Evolutionary conservation across 1,140 invertebrate species (phyloP).

Genomic region (Neodiprion lecontei): DNA sequence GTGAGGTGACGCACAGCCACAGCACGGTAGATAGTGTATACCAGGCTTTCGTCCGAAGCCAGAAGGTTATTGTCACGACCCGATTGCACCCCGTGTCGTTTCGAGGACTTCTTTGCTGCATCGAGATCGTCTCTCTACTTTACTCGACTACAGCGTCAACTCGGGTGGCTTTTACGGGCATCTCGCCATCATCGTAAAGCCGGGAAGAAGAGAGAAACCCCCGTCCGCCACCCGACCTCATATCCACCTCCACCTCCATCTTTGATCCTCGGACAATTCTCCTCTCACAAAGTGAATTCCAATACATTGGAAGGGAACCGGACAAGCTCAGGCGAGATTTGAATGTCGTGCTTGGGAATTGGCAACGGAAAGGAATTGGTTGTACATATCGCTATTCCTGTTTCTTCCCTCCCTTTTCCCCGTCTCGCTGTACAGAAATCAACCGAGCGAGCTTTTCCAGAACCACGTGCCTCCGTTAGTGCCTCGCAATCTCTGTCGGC

Average conservation of each 20-base stretch:
- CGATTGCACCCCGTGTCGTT: neutral
- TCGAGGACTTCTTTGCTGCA: neutral
- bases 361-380: conserved; percentile 21
- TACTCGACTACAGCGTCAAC: conserved; percentile 1
- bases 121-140: conserved; percentile 1
- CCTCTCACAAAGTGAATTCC: conserved; percentile 35
- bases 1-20: too few species aligned
- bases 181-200: conserved; percentile 44
- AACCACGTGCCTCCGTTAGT: neutral
- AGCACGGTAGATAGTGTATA: too few species aligned
- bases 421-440: conserved; percentile 12
- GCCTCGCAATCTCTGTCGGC: neutral
- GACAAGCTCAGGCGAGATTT: conserved; percentile 38
- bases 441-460: neutral
- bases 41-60: neutral
- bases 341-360: conserved; percentile 45
- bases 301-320: conserved; percentile 43
- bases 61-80: neutral
- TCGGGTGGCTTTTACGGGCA: conserved; percentile 45
- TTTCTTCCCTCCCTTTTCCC: conserved; percentile 24
- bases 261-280: neutral
- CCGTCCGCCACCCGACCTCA: neutral
- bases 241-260: conserved; percentile 3
- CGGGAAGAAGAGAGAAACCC: conserved; percentile 21
- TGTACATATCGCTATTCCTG: conserved; percentile 37